A percentile compares a stretch with the other conserved stretches of the same genome.
These are phyloP conservation scores for Drosophila multiciliata DNA, from an alignment of 2,888 invertebrate species.

Conservation along the genomic window DNA sequence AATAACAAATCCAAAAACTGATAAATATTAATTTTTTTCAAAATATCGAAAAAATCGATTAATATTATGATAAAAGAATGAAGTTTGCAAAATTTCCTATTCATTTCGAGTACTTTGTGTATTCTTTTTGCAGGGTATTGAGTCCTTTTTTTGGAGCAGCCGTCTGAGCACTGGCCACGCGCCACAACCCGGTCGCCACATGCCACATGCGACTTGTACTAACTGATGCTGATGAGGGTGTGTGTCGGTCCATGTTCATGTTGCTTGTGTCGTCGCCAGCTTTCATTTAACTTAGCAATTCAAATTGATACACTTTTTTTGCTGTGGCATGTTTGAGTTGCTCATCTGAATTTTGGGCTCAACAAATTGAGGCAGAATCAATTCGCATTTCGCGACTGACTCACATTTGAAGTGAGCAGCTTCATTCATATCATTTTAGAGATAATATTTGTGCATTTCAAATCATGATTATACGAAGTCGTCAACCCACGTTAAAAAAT, in stretches of 20 bases:
- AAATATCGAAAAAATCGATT: neutral
- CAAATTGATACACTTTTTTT: conserved; percentile 26
- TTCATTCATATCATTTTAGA: conserved; percentile 6
- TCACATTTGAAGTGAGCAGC: neutral
- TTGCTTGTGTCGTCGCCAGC: neutral
- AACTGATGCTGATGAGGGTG: conserved; percentile 35
- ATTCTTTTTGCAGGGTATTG: neutral
- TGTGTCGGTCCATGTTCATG: conserved; percentile 10
- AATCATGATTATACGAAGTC: neutral
- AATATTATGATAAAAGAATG: neutral
- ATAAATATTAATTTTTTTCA: neutral
- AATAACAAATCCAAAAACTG: neutral
- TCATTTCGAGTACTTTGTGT: neutral
- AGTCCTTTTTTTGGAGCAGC: conserved; percentile 8
- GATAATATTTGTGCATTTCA: neutral
- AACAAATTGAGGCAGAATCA: neutral
- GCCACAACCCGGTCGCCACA: conserved; percentile 4
- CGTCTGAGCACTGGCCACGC: neutral
- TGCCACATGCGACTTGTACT: conserved; percentile 2
- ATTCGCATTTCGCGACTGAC: neutral
- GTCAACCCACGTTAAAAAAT: neutral
- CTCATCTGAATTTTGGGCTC: neutral
- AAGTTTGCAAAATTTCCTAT: neutral
- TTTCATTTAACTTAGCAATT: conserved; percentile 29
- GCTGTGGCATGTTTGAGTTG: conserved; percentile 5